Evolutionary conservation across 2,113 vertebrate genomes (phyloP), one percentile per base, ranked within the genome.

Genomic region (Cyphomyrus discorhynchus): DNA sequence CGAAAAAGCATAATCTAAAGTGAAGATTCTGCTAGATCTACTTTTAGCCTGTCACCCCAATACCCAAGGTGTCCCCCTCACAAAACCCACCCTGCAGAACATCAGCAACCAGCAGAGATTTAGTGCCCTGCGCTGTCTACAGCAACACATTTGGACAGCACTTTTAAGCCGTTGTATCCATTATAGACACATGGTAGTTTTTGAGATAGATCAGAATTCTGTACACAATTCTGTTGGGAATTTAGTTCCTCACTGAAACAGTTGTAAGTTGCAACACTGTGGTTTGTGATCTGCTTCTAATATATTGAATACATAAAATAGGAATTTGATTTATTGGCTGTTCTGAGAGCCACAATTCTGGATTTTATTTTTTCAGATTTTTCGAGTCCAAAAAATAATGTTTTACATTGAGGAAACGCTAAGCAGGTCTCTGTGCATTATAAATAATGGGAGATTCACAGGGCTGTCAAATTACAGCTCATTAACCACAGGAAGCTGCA

Each of bases 171-270:
- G 9, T 35, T 80, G 74, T 42, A 42, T 80, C 74, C 35, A 42
- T 80, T 42, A 42, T 8, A 80, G 74, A 42, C 31, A 80, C 74
- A 19, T 80, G 74, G 35, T 17, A 42, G 15, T 39, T 77, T 77
- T 77, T 35, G 27, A 80, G 74, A 80, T 80, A 80, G 15, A 42
- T 6, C 31, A 42, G 45, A 24, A 84, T 84, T 45, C 45, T 24
- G 42, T n/a, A 47, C 24, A 5, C 85, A 35, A 3, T 53, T 56
- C 85, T 21, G 17, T 21, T 53, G 85, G 35, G 85, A 90, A 91
- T 90, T 89, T 92, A 91, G 92, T 91, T 93, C 90, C 88, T 88
- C 90, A 90, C 91, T 89, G 92, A 90, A 93, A 94, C 91, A 93
- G 93, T 94, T 91, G 92, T 58, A 91, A 91, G 93, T 93, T 93